phyloP scores from a whole-genome alignment of 2,797 vertebrate species.

The Meriones psammophilus region DNA sequence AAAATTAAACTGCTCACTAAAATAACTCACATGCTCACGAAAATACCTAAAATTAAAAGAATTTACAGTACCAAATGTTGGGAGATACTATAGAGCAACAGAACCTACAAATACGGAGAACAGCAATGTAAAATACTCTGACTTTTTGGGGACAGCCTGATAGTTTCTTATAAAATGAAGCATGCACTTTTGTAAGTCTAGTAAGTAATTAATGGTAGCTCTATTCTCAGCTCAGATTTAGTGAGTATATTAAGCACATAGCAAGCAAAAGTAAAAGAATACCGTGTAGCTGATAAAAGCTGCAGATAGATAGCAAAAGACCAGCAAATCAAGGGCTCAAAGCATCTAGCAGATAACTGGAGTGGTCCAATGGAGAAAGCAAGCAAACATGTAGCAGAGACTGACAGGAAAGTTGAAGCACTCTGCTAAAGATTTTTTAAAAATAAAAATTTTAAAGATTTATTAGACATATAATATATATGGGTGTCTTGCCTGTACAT shows the following conservation, averaged over 20 bases:
- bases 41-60: background rate
- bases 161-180: conserved; percentile 17
- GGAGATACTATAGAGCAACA: background rate
- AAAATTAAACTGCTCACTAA: background rate
- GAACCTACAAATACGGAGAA: background rate
- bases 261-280: background rate
- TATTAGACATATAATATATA: background rate
- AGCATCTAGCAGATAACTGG: background rate
- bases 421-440: background rate
- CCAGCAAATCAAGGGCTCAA: background rate
- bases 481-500: background rate
- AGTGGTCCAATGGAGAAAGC: background rate
- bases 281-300: background rate
- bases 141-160: background rate
- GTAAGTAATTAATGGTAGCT: background rate
- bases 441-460: background rate
- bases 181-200: background rate
- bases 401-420: background rate
- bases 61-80: background rate
- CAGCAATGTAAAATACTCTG: background rate
- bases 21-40: background rate
- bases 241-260: background rate
- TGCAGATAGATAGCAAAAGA: background rate
- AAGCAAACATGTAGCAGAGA: too few relatives aligned
- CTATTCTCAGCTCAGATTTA: background rate